Evolutionary conservation across 1,140 invertebrate genomes (phyloP), one percentile per base, ranked within the genome.

Genomic region (Glossosoma conforme): DNA sequence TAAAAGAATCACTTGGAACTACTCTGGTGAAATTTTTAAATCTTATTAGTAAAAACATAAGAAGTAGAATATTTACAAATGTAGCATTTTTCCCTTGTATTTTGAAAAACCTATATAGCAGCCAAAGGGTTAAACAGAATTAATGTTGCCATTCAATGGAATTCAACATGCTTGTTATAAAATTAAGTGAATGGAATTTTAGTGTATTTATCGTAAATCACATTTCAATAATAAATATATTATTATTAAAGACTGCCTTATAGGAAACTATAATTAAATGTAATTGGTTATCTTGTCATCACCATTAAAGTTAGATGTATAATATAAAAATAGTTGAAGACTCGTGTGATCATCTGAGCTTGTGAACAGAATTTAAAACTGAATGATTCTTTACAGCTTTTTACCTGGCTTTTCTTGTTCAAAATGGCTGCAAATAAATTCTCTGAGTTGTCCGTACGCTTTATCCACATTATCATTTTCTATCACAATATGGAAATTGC

Each of bases 401-500:
- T 44, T 62, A 71, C 70, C 69, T 68, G 66, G 59, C 20, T 66
- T 61, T 17, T 67, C 65, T 24, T 75, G 58, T 52, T 77, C 59
- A 13, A 82, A 63, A 60, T 84, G 80, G 19, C 74, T 62, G 4
- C 77, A 55, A 44, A 90, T 74, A 69, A 87, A 91, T 20, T 84
- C 75, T 38, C 81, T 82, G 8, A 98, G 78, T 52, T 87, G 76
- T 44, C 75, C 62, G 69, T 98, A 98, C 9, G 95, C 91, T 56
- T 81, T 79, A n/a, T 95, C 87, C 18, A 98, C 67, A 56, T 89
- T 79, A 62, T 97, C 89, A 70, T 99, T 99, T n/a, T 90, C 76
- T 43, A 98, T 86, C 2, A 94, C 75, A 35, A 88, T 74, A 66
- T 99, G 88, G 74, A 98, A 98, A 60, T 94, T 89, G 8, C 85